Percentiles rank a stretch among this genome's conserved stretches.
Conservation (phyloP, 2,888 invertebrate genomes). For the Terebella lapidaria region DNA sequence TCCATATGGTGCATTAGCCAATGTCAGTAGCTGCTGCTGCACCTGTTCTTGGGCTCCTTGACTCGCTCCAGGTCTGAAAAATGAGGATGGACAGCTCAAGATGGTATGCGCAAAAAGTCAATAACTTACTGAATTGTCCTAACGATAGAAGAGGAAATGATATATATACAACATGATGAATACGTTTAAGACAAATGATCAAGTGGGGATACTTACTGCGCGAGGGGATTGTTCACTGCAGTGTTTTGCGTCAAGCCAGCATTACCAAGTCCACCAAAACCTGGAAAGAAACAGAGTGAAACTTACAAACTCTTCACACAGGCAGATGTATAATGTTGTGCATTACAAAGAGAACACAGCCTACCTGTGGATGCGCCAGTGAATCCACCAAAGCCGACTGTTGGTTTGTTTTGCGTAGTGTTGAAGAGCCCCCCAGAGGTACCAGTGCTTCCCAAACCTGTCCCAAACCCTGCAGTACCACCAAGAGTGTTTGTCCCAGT, state of each 20-base stretch:
- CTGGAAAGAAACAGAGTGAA: not conserved
- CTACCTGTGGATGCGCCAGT: too few species aligned
- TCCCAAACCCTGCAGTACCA: conserved; percentile 8
- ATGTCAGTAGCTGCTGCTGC: conserved; percentile 51
- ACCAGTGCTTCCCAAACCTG: not conserved
- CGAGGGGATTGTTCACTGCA: not conserved
- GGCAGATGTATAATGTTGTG: too few species aligned
- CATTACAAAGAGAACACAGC: too few species aligned
- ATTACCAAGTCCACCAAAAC: conserved; percentile 4
- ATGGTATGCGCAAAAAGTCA: too few species aligned
- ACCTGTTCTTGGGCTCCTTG: conserved; percentile 21
- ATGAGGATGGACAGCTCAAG: too few species aligned
- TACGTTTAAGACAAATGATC: not conserved
- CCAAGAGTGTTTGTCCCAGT: conserved; percentile 12
- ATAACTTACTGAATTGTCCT: too few species aligned
- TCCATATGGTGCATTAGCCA: conserved; percentile 79
- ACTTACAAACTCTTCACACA: not conserved
- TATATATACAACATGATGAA: not conserved
- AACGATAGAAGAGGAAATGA: not conserved
- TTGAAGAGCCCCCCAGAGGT: too few species aligned
- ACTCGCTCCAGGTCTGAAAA: too few species aligned
- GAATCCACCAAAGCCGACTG: too few species aligned
- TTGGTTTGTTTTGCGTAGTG: too few species aligned
- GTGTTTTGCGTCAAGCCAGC: not conserved
- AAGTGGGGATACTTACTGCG: not conserved